Evolutionary conservation across 2,113 vertebrate species (phyloP).

Genomic region (Lepisosteus osseus): DNA sequence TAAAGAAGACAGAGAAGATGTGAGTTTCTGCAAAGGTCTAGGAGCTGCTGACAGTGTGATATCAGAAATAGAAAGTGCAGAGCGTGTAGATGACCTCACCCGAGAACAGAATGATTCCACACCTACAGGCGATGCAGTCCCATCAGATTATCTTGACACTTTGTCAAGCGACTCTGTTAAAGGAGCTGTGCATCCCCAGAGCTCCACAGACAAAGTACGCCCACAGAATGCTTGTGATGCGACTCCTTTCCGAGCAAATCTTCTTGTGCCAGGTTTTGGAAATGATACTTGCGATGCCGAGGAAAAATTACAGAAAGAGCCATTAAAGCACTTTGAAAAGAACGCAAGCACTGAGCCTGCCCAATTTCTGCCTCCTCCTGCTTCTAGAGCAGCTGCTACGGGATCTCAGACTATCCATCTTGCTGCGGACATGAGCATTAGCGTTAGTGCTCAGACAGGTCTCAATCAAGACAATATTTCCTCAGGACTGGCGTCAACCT

Average conservation of each 20-base stretch:
- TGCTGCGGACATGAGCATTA: too few species aligned
- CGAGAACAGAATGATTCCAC: too few species aligned
- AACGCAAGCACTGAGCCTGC: constrained; percentile 3
- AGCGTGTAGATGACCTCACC: too few species aligned
- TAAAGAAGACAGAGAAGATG: too few species aligned
- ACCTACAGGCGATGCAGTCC: too few species aligned
- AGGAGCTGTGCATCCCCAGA: background rate
- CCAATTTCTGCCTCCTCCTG: constrained; percentile 12
- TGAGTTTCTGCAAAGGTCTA: too few species aligned
- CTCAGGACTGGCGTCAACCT: too few species aligned
- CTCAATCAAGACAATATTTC: too few species aligned
- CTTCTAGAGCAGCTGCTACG: constrained; percentile 4
- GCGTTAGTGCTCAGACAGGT: too few species aligned
- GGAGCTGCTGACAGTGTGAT: too few species aligned
- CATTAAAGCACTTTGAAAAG: background rate
- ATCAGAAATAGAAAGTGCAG: too few species aligned
- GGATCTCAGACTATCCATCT: background rate
- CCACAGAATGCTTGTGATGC: background rate
- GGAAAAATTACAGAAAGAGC: background rate
- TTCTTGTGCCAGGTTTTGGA: background rate
- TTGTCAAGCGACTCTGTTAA: background rate
- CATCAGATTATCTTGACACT: too few species aligned
- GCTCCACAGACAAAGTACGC: background rate
- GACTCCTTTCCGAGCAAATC: background rate
- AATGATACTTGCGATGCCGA: background rate